Base-by-base conservation (phyloP, 1,140 invertebrate genomes). In the Drosophila arawakana region DNA sequence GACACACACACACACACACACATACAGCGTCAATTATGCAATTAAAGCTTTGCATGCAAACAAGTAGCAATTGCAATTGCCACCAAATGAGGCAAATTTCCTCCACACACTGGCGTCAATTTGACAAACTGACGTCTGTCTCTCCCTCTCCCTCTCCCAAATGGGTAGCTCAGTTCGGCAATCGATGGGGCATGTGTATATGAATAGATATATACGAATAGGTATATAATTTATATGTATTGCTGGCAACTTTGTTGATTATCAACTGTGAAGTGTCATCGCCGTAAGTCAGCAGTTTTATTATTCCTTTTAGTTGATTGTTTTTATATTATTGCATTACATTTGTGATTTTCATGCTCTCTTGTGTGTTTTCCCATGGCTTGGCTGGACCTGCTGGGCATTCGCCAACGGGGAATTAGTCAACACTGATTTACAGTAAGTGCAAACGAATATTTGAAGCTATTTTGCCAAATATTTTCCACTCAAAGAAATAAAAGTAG, bases 41-140 rank as follows among this genome's bases (percentile, higher is more conserved):
- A 88, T 88, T 88, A 89, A 80, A 74, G 77, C 47, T 75, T 83
- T 70, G 70, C 77, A 76, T 74, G 59, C 73, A 66, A 83, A 80
- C 80, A 83, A 89, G 84, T 72, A 78, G 74, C 83, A 74, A 80
- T 78, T 69, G 76, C 59, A 61, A 57, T 74, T 63, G 76, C 58
- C 50, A 34, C 66, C 84, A 89, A 89, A 88, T 83, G 84, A 88
- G 70, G 80, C 77, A 76, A 76, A 79, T 89, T 89, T 83, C 83
- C 77, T 71, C 71, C 78, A 46, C 50, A 46, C 50, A 70, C 73
- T 54, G 78, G 47, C 67, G 47, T 52, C 75, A 59, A 77, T 54
- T 81, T 82, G 83, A 82, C 84, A 77, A 86, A 88, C 57, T 41
- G 63, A 68, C 72, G 68, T 59, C 58, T 50, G 25, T 57, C 65